Evolutionary conservation across 2,797 vertebrate species (phyloP).

Genomic region (Poecile montanus): DNA sequence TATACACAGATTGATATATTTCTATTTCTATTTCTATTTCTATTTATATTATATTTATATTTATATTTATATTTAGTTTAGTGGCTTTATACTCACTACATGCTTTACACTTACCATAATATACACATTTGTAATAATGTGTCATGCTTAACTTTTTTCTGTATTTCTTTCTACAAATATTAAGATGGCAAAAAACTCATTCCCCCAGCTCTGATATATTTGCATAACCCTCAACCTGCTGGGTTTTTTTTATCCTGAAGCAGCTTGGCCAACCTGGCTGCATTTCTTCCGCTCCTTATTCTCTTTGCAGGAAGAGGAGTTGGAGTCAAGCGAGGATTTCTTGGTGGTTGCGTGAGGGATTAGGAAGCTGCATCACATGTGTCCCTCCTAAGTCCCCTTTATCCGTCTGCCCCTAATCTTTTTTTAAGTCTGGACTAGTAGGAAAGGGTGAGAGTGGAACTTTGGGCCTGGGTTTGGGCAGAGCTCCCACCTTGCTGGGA

Average conservation of each 20-base stretch:
- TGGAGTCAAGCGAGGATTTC: neutral
- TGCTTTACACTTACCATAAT: neutral
- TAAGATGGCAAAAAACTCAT: neutral
- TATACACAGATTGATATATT: neutral
- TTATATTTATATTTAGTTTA: neutral
- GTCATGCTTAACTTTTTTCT: neutral
- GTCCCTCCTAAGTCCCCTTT: neutral
- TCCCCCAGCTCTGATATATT: neutral
- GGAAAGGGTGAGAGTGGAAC: neutral
- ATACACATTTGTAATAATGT: neutral
- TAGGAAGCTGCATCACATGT: neutral
- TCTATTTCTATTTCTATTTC: neutral
- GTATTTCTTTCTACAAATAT: neutral
- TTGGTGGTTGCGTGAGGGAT: neutral
- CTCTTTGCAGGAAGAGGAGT: neutral
- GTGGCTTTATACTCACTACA: neutral
- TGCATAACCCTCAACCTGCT: neutral
- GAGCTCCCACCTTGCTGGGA: neutral
- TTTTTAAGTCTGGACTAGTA: neutral
- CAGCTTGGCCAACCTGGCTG: neutral
- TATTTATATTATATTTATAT: neutral
- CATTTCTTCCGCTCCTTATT: neutral
- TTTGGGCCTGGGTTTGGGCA: neutral
- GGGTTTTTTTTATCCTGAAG: neutral
- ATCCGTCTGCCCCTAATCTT: neutral